These are phyloP conservation scores for Aleiodes sp. DNA, from an alignment of 1,140 invertebrate species.

Conservation along the genomic window DNA sequence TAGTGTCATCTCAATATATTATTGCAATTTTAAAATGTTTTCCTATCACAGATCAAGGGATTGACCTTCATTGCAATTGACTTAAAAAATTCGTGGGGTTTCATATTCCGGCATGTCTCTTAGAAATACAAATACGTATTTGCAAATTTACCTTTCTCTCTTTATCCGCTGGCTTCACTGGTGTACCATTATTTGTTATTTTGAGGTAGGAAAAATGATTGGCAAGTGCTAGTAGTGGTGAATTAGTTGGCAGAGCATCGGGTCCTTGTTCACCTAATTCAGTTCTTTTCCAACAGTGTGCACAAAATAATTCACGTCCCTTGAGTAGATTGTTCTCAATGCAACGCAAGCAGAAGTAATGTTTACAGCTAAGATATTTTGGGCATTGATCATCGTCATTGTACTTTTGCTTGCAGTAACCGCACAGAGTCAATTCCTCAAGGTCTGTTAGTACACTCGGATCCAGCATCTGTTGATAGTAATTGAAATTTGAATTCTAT, in stretches of 20 bases:
- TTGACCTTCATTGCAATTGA: constrained; percentile 36
- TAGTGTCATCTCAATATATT: too few relatives aligned
- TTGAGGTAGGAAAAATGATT: constrained; percentile 70
- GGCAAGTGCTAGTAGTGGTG: constrained; percentile 71
- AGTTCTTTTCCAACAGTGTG: constrained; percentile 75
- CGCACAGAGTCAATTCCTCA: constrained; percentile 76
- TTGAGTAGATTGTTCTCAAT: constrained; percentile 72
- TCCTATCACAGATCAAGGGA: neutral
- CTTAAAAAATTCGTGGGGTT: neutral
- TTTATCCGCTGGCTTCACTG: constrained; percentile 62
- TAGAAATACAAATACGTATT: neutral
- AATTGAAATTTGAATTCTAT: too few relatives aligned
- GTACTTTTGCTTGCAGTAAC: constrained; percentile 74
- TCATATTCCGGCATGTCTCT: neutral
- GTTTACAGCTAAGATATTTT: constrained; percentile 79
- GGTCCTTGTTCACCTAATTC: constrained; percentile 71
- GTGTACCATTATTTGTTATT: constrained; percentile 61
- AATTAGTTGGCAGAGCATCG: constrained; percentile 74
- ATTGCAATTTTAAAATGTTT: too few relatives aligned
- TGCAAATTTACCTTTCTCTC: constrained; percentile 63
- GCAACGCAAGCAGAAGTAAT: constrained; percentile 80
- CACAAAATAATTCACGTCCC: constrained; percentile 73
- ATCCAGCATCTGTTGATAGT: constrained; percentile 64
- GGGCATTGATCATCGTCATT: constrained; percentile 76
- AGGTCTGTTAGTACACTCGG: constrained; percentile 71